These are phyloP conservation scores for Agrotis segetum DNA, from an alignment of 2,888 invertebrate species.

Conservation along the genomic window DNA sequence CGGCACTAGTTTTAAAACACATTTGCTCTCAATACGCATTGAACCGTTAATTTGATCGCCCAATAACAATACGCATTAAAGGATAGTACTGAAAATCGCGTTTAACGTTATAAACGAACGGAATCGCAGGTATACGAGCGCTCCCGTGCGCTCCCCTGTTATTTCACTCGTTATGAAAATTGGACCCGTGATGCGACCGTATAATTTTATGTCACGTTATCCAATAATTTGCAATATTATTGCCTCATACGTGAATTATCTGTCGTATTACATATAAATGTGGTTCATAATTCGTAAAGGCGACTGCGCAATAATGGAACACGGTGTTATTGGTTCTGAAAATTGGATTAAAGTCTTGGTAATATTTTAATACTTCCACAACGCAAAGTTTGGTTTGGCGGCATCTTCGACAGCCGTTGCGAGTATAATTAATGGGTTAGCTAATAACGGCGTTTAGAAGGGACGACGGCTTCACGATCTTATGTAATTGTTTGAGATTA, in stretches of 20 bases:
- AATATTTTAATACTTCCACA: slow-evolving; percentile 71
- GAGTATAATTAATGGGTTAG: slow-evolving; percentile 84
- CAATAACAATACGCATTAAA: slow-evolving; percentile 62
- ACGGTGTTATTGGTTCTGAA: slow-evolving; percentile 57
- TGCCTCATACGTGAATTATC: slow-evolving; percentile 67
- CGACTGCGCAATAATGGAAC: slow-evolving; percentile 46
- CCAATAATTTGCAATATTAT: slow-evolving; percentile 73
- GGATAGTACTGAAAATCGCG: slow-evolving; percentile 54
- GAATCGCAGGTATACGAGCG: slow-evolving; percentile 49
- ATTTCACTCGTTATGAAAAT: slow-evolving; percentile 76
- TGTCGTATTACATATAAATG: slow-evolving; percentile 44
- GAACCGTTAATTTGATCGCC: slow-evolving; percentile 58
- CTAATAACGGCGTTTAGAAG: slow-evolving; percentile 71
- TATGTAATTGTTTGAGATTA: slow-evolving; percentile 38
- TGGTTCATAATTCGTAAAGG: slow-evolving; percentile 56
- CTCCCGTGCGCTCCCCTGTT: slow-evolving; percentile 63
- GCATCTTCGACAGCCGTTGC: slow-evolving; percentile 86
- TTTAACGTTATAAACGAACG: slow-evolving; percentile 59
- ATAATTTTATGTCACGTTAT: slow-evolving; percentile 73
- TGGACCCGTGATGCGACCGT: slow-evolving; percentile 70
- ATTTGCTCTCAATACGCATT: slow-evolving; percentile 37
- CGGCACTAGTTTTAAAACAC: slow-evolving; percentile 56
- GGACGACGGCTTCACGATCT: slow-evolving; percentile 59
- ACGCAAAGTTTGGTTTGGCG: slow-evolving; percentile 77
- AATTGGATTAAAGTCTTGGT: slow-evolving; percentile 65